These are phyloP conservation scores for Catharus fuscescens DNA, from an alignment of 2,113 vertebrate species.

Conservation along the genomic window DNA sequence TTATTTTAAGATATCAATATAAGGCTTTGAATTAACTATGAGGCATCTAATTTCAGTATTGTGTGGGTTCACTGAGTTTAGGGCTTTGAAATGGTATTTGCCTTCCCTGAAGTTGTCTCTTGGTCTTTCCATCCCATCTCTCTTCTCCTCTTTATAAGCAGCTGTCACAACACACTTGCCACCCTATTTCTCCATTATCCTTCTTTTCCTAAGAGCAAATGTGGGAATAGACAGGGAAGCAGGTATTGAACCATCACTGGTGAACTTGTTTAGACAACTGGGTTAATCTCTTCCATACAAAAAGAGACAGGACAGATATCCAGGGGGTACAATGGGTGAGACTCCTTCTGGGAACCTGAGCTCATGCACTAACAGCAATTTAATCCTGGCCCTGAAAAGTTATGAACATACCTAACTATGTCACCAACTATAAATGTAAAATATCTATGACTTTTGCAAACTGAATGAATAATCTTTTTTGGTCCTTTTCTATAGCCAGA, in stretches of 20 bases:
- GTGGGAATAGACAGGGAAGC: background rate
- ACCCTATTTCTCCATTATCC: background rate
- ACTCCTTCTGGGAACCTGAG: background rate
- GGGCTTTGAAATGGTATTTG: background rate
- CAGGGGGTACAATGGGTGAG: fast-evolving
- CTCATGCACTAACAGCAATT: background rate
- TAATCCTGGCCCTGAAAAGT: background rate
- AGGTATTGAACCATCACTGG: background rate
- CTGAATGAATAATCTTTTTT: background rate
- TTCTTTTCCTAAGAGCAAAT: background rate
- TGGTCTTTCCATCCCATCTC: background rate
- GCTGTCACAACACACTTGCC: background rate
- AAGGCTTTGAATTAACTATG: background rate
- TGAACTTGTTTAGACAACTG: background rate
- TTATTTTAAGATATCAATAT: background rate
- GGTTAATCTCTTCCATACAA: background rate
- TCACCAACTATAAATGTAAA: background rate
- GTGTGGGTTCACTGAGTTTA: background rate
- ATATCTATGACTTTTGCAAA: background rate
- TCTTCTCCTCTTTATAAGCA: background rate
- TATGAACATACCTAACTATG: background rate
- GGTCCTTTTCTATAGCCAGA: background rate
- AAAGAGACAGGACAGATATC: background rate
- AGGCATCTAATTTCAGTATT: background rate
- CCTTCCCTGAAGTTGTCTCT: background rate